phyloP scores from a whole-genome alignment of 2,888 invertebrate genomes.

The Dysmachus trigonus region DNA sequence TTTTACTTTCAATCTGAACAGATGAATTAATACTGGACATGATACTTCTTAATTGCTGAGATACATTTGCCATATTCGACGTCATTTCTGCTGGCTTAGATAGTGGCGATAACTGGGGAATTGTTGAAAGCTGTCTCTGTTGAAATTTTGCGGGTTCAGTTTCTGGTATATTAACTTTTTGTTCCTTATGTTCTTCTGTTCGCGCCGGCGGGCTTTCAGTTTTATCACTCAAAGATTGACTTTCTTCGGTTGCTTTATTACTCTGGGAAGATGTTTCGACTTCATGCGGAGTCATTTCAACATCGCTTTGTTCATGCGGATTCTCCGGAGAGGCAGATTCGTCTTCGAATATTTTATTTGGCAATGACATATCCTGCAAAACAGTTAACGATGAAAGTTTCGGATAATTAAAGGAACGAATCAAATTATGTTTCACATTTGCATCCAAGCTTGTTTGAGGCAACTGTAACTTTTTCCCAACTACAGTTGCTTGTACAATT shows the following conservation, averaged over 20 bases:
- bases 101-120: conserved; percentile 76
- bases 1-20: not conserved
- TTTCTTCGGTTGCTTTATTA: not conserved
- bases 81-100: conserved; percentile 78
- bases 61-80: conserved; percentile 76
- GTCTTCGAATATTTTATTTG: conserved; percentile 75
- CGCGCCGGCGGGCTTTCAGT: not conserved
- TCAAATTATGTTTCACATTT: conserved; percentile 60
- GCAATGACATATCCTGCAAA: conserved; percentile 68
- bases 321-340: conserved; percentile 72
- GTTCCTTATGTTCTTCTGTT: not conserved
- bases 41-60: conserved; percentile 73
- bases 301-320: conserved; percentile 35
- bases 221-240: not conserved
- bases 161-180: not conserved
- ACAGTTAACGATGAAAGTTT: conserved; percentile 70
- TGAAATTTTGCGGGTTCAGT: not conserved
- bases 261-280: conserved; percentile 30
- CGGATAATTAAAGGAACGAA: conserved; percentile 57
- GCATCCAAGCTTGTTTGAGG: conserved; percentile 57
- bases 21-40: conserved; percentile 68
- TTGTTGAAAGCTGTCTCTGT: conserved; percentile 66
- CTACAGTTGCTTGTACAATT: conserved; percentile 64
- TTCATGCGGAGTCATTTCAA: conserved; percentile 7
- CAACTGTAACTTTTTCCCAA: conserved; percentile 59